A percentile compares a stretch with the other conserved stretches of the same genome.
Evolutionary conservation across 2,113 vertebrate genomes (phyloP).

Genomic region (Emydura subglobosa): DNA sequence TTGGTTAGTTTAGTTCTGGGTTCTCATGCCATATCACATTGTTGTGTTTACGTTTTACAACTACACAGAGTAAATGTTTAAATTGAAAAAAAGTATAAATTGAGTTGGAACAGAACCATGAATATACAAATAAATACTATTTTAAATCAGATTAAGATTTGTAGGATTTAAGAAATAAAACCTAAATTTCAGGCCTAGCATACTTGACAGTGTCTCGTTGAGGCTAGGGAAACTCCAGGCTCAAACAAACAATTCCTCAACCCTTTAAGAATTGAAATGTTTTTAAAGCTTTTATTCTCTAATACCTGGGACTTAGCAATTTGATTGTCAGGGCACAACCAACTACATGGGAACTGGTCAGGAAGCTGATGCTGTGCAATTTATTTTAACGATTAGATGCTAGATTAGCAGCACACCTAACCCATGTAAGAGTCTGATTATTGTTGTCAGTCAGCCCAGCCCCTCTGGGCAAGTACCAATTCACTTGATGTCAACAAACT

Average conservation of each 20-base stretch:
- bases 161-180: not conserved
- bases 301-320: not conserved
- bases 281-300: not conserved
- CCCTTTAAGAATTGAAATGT: not conserved
- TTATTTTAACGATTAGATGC: accelerated
- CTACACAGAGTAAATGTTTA: not conserved
- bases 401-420: not conserved
- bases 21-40: not conserved
- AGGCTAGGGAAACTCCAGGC: not conserved
- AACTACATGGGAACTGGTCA: accelerated
- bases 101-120: not conserved
- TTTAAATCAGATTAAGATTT: not conserved
- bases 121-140: not conserved
- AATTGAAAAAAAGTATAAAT: not conserved
- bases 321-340: not conserved
- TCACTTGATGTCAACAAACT: not conserved
- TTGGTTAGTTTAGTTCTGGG: not conserved
- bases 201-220: not conserved
- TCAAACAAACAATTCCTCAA: not conserved
- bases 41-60: not conserved
- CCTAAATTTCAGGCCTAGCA: not conserved
- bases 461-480: too few relatives aligned
- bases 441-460: not conserved
- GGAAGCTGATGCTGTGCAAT: not conserved
- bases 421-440: not conserved